Evolutionary conservation across 2,888 invertebrate species (phyloP).

Genomic region (Caenorhabditis sp.): DNA sequence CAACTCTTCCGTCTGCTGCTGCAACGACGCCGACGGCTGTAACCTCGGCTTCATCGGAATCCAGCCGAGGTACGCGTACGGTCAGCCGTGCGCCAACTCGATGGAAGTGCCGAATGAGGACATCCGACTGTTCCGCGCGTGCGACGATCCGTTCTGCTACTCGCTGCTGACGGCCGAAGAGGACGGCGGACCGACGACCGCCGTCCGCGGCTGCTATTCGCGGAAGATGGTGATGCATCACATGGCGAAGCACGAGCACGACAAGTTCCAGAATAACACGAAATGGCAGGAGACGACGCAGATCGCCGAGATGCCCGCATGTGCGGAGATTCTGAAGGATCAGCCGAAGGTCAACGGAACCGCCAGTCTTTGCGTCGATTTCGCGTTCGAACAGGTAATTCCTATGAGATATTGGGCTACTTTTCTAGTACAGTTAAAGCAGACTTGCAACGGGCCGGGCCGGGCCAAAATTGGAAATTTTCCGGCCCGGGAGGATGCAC

Average conservation of each 20-base stretch:
- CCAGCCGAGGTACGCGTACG: constrained; percentile 53
- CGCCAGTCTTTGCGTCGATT: constrained; percentile 46
- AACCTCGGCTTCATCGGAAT: constrained; percentile 63
- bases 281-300: constrained; percentile 65
- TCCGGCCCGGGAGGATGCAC: too few species aligned
- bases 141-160: constrained; percentile 73
- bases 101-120: constrained; percentile 64
- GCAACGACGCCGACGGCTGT: constrained; percentile 70
- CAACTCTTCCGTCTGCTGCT: constrained; percentile 68
- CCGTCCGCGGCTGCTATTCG: constrained; percentile 66
- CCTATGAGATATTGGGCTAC: too few species aligned
- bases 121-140: constrained; percentile 59
- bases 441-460: too few species aligned
- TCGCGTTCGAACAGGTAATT: constrained; percentile 30
- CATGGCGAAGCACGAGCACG: constrained; percentile 62
- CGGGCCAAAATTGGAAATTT: too few species aligned
- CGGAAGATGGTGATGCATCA: constrained; percentile 68
- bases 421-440: too few species aligned
- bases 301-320: constrained; percentile 62
- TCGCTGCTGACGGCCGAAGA: constrained; percentile 62
- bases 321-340: constrained; percentile 64
- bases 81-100: constrained; percentile 59
- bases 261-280: constrained; percentile 69
- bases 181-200: constrained; percentile 65
- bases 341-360: constrained; percentile 56